phyloP scores from a whole-genome alignment of 2,113 vertebrate species.

The Aplodontia rufa region DNA sequence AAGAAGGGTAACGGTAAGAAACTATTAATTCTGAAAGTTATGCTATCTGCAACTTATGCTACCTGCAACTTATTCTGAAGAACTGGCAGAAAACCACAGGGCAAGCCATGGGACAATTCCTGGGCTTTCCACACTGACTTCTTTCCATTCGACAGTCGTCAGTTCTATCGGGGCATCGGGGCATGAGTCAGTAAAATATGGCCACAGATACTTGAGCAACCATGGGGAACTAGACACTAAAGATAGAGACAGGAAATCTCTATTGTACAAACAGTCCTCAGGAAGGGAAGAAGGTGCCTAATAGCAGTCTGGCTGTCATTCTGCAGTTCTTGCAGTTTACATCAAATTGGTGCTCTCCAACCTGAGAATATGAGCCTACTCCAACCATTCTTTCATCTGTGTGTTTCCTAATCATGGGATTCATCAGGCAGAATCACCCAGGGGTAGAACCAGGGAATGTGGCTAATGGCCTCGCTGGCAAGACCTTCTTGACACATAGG shows the following conservation, averaged over 20 bases:
- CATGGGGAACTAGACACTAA: not conserved
- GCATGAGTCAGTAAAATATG: slow-evolving; percentile 22
- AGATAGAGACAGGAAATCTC: slow-evolving; percentile 37
- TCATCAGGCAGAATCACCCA: not conserved
- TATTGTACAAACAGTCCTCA: not conserved
- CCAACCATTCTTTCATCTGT: not conserved
- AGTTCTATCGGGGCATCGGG: not conserved
- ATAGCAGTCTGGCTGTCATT: not conserved
- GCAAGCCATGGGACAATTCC: not conserved
- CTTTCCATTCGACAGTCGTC: not conserved
- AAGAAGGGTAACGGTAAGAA: not conserved
- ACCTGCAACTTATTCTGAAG: not conserved
- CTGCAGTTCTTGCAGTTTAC: not conserved
- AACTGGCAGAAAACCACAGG: not conserved
- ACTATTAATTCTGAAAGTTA: slow-evolving; percentile 23
- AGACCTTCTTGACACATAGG: not conserved
- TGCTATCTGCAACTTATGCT: not conserved
- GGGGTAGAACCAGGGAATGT: not conserved
- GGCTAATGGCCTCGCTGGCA: not conserved
- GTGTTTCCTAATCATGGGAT: rapidly evolving
- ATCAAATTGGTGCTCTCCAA: not conserved
- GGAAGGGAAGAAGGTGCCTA: not conserved
- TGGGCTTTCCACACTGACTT: slow-evolving; percentile 30
- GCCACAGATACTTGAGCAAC: slow-evolving; percentile 40
- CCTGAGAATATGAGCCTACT: not conserved